Conservation (phyloP, 2,113 vertebrate species). For the Rynchops niger region DNA sequence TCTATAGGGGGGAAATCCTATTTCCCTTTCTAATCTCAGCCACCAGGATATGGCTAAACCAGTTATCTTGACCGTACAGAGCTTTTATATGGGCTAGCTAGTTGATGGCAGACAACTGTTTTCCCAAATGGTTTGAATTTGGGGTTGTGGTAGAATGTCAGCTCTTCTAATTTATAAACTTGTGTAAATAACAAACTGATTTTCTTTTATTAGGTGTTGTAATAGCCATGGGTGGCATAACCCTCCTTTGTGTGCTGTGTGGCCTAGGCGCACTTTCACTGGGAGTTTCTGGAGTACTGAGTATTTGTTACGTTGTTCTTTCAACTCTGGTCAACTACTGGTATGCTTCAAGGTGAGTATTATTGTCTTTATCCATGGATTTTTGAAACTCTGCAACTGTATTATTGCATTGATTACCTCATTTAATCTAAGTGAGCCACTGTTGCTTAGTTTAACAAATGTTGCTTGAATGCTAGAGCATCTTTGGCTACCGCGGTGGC, state of each 20-base stretch:
- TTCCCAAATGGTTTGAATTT: not conserved
- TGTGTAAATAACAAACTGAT: not conserved
- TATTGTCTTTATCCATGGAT: not conserved
- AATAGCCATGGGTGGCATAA: conserved; percentile 76
- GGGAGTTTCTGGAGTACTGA: conserved; percentile 71
- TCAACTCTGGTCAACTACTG: conserved; percentile 73
- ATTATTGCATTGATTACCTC: not conserved
- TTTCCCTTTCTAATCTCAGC: not conserved
- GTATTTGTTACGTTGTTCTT: conserved; percentile 62
- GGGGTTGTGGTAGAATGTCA: not conserved
- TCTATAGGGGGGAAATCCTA: not conserved
- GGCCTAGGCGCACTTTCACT: conserved; percentile 79
- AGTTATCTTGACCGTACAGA: not conserved
- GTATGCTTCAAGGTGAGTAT: conserved; percentile 64
- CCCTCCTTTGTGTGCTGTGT: conserved; percentile 81
- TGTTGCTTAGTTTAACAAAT: not conserved
- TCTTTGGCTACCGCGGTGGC: not conserved
- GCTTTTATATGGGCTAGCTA: not conserved
- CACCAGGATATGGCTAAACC: not conserved
- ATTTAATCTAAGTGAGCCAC: not conserved
- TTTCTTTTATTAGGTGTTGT: conserved; percentile 73
- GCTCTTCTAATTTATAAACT: not conserved
- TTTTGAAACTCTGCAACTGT: not conserved
- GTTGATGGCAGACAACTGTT: not conserved
- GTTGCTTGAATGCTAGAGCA: not conserved